phyloP scores from a whole-genome alignment of 2,888 invertebrate species.

The Omphaloscelis lunosa region DNA sequence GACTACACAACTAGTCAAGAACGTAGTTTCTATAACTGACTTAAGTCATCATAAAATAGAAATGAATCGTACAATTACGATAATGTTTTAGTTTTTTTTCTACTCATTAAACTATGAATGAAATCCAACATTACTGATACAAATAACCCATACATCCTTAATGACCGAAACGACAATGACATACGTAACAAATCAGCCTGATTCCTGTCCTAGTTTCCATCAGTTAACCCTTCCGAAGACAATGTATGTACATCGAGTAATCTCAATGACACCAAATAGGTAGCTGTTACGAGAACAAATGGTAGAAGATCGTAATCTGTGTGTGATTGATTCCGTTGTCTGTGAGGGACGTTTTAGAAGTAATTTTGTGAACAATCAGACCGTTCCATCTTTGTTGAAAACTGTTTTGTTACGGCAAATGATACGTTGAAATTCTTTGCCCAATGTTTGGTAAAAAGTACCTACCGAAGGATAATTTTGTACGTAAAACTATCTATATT shows the following conservation, averaged over 20 bases:
- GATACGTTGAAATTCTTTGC: slow-evolving; percentile 15
- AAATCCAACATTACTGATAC: slow-evolving; percentile 4
- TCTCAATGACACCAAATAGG: slow-evolving; percentile 61
- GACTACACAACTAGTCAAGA: neutral
- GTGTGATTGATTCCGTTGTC: slow-evolving; percentile 66
- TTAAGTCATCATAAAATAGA: too few species aligned
- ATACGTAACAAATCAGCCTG: slow-evolving; percentile 6
- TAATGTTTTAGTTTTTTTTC: neutral
- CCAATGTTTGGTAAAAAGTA: neutral
- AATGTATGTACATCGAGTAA: slow-evolving; percentile 37
- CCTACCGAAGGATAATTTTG: neutral
- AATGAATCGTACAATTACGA: neutral
- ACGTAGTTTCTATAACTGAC: neutral
- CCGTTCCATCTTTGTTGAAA: slow-evolving; percentile 58
- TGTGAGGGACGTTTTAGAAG: slow-evolving; percentile 58
- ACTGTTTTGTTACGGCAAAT: slow-evolving; percentile 47
- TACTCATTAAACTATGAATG: neutral
- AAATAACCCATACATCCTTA: slow-evolving; percentile 26
- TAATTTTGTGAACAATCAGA: slow-evolving; percentile 66
- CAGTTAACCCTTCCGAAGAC: slow-evolving; percentile 65
- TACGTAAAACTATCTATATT: neutral
- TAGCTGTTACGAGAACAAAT: slow-evolving; percentile 67
- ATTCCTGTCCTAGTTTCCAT: slow-evolving; percentile 58
- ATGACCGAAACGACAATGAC: slow-evolving; percentile 32
- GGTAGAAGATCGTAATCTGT: slow-evolving; percentile 62